phyloP scores from a whole-genome alignment of 2,888 invertebrate genomes.

The Luperina nickerlii region DNA sequence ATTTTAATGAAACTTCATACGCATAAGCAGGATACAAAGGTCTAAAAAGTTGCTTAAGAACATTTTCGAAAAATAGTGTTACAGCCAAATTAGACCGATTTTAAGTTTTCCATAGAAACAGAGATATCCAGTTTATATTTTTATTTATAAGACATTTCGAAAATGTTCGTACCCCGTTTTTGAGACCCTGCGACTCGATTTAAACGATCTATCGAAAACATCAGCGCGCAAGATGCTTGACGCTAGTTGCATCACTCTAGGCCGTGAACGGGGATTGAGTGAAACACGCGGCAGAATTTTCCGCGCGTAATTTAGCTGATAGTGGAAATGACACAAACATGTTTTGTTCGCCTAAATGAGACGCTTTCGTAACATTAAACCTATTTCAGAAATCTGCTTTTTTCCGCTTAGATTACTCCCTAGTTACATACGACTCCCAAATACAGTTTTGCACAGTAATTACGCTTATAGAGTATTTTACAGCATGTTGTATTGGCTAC shows the following conservation, averaged over 20 bases:
- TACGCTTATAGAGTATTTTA: neutral
- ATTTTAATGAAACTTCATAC: no score
- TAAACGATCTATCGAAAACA: neutral
- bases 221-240: neutral
- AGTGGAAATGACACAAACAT: no score
- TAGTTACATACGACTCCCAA: neutral
- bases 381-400: neutral
- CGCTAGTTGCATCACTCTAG: neutral
- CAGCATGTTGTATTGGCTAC: conserved; percentile 10
- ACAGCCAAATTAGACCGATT: no score
- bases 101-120: no score
- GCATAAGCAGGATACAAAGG: no score
- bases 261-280: neutral
- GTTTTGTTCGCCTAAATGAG: neutral
- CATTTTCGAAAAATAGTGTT: no score
- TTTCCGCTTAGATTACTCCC: no score
- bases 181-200: neutral
- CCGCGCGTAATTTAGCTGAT: neutral
- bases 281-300: neutral
- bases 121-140: no score
- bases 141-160: no score
- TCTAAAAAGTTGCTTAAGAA: no score
- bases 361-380: neutral
- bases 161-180: no score
- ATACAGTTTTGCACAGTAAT: neutral